These are phyloP conservation scores for Spermophilus dauricus DNA, from an alignment of 2,113 vertebrate species.

Conservation along the genomic window DNA sequence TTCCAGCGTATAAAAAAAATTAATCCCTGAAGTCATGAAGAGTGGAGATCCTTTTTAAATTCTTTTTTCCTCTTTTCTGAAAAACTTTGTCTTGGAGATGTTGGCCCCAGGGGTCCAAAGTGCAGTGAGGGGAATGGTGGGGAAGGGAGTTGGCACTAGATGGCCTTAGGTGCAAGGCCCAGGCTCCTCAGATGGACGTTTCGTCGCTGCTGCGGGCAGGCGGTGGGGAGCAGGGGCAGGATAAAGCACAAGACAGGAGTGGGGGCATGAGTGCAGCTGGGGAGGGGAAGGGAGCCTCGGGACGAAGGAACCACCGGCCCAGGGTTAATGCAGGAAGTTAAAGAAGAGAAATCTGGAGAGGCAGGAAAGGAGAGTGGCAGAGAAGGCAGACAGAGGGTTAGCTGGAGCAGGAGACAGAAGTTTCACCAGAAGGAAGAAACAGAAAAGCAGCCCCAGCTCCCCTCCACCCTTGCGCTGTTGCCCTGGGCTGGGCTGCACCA, in stretches of 20 bases:
- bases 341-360: slow-evolving; percentile 95
- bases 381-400: slow-evolving; percentile 85
- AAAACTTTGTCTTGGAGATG: slow-evolving; percentile 84
- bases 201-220: slow-evolving; percentile 84
- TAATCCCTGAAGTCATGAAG: slow-evolving; percentile 86
- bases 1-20: slow-evolving; percentile 83
- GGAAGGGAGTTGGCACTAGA: slow-evolving; percentile 82
- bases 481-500: neutral
- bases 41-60: slow-evolving; percentile 80
- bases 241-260: slow-evolving; percentile 86
- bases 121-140: slow-evolving; percentile 72
- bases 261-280: slow-evolving; percentile 84
- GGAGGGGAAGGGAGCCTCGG: slow-evolving; percentile 67
- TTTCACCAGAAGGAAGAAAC: slow-evolving; percentile 78
- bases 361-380: slow-evolving; percentile 88
- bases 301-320: slow-evolving; percentile 83
- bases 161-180: slow-evolving; percentile 84
- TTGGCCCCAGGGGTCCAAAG: slow-evolving; percentile 85
- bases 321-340: slow-evolving; percentile 94
- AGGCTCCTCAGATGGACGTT: slow-evolving; percentile 86
- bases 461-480: neutral
- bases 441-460: slow-evolving; percentile 71
- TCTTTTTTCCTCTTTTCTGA: slow-evolving; percentile 80
- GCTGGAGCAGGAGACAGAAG: slow-evolving; percentile 75
- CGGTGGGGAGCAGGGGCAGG: slow-evolving; percentile 71